These are phyloP conservation scores for Triplophysa rosa DNA, from an alignment of 2,113 vertebrate genomes.

Conservation along the genomic window DNA sequence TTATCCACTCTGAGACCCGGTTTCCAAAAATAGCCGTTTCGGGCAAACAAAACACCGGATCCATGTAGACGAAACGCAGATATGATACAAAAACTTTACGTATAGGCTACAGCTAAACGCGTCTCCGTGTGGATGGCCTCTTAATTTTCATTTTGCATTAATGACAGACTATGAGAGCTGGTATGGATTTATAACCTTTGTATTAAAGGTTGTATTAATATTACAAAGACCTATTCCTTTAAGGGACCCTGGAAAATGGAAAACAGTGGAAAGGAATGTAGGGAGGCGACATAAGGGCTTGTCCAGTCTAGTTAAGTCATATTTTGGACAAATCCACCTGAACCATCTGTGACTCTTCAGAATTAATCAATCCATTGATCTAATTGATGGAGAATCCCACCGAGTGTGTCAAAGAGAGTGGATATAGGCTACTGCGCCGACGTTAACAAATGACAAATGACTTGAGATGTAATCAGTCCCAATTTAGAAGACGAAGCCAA, in stretches of 20 bases:
- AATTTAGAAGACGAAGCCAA: slow-evolving; percentile 35
- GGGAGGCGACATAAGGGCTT: slow-evolving; percentile 25
- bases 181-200: too few species aligned
- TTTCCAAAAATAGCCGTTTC: too few species aligned
- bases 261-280: neutral
- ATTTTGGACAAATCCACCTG: slow-evolving; percentile 19
- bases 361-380: slow-evolving; percentile 39
- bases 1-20: too few species aligned
- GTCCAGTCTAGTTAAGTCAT: slow-evolving; percentile 32
- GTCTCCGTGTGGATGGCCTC: too few species aligned
- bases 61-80: too few species aligned
- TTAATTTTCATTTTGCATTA: too few species aligned
- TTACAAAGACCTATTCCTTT: too few species aligned
- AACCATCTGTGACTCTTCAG: slow-evolving; percentile 12
- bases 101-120: too few species aligned
- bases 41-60: too few species aligned
- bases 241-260: neutral
- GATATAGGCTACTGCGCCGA: neutral
- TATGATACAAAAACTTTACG: too few species aligned
- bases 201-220: too few species aligned
- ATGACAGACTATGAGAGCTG: too few species aligned
- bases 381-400: slow-evolving; percentile 21
- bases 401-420: slow-evolving; percentile 5
- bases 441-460: slow-evolving; percentile 41
- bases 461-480: slow-evolving; percentile 17